Conservation (phyloP, 2,797 vertebrate species). For the Hippocampus kuda region DNA sequence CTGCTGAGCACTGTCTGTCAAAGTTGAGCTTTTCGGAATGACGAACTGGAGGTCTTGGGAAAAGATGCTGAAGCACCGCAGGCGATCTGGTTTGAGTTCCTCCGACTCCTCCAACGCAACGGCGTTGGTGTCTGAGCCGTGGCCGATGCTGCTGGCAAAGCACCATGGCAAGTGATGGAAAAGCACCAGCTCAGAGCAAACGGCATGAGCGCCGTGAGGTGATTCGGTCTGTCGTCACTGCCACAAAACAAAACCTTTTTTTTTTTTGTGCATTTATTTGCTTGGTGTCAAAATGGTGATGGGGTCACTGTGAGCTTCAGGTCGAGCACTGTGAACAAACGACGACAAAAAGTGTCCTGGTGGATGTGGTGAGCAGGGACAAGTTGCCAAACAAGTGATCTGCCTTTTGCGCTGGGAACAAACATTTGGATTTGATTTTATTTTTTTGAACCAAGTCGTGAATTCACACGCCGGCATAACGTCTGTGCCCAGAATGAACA, state of each 20-base stretch:
- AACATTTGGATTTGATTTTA: not conserved
- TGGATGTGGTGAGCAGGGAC: not conserved
- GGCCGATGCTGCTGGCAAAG: not conserved
- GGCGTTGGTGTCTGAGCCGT: not conserved
- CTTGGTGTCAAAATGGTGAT: not conserved
- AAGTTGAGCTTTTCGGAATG: not conserved
- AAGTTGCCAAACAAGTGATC: not conserved
- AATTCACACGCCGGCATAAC: not conserved
- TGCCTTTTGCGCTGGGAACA: not conserved
- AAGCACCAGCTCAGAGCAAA: not conserved
- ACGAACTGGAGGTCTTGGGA: not conserved
- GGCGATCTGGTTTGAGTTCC: not conserved
- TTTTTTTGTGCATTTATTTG: not conserved
- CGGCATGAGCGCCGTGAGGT: not conserved
- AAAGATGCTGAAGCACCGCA: not conserved
- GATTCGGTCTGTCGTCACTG: slow-evolving; percentile 16
- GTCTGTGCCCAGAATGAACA: not conserved
- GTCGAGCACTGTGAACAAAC: slow-evolving; percentile 1
- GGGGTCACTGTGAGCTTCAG: not conserved
- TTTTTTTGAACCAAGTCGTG: not conserved
- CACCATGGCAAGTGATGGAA: slow-evolving; percentile 33
- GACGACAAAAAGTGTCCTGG: not conserved
- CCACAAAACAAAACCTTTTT: not conserved
- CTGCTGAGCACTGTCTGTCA: not conserved
- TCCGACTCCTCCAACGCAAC: not conserved